These are phyloP conservation scores for Serrognathus titanus DNA, from an alignment of 2,888 invertebrate genomes.

Conservation along the genomic window DNA sequence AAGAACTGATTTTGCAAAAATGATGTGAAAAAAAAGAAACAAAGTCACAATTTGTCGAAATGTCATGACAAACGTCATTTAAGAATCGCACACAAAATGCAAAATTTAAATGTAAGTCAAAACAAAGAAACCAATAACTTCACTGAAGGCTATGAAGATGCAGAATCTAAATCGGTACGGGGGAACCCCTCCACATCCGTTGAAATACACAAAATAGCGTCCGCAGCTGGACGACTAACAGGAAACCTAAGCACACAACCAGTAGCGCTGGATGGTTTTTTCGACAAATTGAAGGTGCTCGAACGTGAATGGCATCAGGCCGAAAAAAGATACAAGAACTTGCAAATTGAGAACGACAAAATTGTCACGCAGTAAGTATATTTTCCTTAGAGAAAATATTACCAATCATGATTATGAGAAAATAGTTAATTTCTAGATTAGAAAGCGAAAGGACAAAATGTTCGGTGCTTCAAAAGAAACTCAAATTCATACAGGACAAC, in stretches of 20 bases:
- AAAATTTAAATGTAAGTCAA: constrained; percentile 14
- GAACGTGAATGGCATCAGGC: constrained; percentile 29
- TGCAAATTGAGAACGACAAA: constrained; percentile 32
- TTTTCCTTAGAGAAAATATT: neutral
- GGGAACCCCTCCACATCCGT: constrained; percentile 6
- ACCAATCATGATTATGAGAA: neutral
- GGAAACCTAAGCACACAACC: constrained; percentile 9
- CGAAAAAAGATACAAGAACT: constrained; percentile 28
- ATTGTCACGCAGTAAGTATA: constrained; percentile 28
- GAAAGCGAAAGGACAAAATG: constrained; percentile 31
- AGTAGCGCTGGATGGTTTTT: constrained; percentile 20
- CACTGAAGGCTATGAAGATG: constrained; percentile 20
- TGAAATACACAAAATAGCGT: constrained; percentile 13
- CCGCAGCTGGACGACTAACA: constrained; percentile 9
- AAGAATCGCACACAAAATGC: constrained; percentile 6
- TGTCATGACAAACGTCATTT: too few species aligned
- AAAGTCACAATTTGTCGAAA: too few species aligned
- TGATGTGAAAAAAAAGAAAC: too few species aligned
- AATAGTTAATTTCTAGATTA: constrained; percentile 24
- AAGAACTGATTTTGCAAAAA: too few species aligned
- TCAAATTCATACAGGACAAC: constrained; percentile 41
- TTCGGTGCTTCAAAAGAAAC: constrained; percentile 35
- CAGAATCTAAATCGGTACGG: neutral
- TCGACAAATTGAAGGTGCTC: constrained; percentile 26
- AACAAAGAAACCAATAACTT: constrained; percentile 2